Percentiles rank a stretch among this genome's conserved stretches.
phyloP scores from a whole-genome alignment of 2,113 vertebrate species.

The Puffinus mauretanicus region DNA sequence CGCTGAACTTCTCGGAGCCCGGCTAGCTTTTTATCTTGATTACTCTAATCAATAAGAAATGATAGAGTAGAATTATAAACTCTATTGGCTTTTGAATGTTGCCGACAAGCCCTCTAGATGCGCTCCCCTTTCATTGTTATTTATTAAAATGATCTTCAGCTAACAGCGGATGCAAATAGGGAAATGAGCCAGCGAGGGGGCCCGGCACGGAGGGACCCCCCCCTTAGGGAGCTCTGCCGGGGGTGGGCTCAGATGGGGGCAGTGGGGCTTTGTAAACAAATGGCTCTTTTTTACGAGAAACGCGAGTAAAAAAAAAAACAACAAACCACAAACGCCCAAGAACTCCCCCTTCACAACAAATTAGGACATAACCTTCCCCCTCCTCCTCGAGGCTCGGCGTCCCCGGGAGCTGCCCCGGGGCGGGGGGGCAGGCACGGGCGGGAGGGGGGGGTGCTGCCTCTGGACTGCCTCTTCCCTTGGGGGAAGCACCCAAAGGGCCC shows the following conservation, averaged over 20 bases:
- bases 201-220: not conserved
- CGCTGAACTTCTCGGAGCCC: slow-evolving; percentile 81
- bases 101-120: slow-evolving; percentile 79
- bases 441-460: not conserved
- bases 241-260: not conserved
- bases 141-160: slow-evolving; percentile 80
- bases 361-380: not conserved
- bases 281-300: not conserved
- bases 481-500: not conserved
- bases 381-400: not conserved
- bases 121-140: slow-evolving; percentile 77
- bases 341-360: not conserved
- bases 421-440: not conserved
- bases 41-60: slow-evolving; percentile 90
- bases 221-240: not conserved
- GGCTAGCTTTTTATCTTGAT: slow-evolving; percentile 87
- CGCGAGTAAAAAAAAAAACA: not conserved
- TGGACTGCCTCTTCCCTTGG: no score
- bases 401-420: not conserved
- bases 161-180: slow-evolving; percentile 69
- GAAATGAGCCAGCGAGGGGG: slow-evolving; percentile 22
- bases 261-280: slow-evolving; percentile 21
- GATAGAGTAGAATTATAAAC: slow-evolving; percentile 85
- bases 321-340: not conserved
- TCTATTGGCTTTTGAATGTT: slow-evolving; percentile 85